These are phyloP conservation scores for Xestia rhomboidea DNA, from an alignment of 2,888 invertebrate species.

Conservation along the genomic window DNA sequence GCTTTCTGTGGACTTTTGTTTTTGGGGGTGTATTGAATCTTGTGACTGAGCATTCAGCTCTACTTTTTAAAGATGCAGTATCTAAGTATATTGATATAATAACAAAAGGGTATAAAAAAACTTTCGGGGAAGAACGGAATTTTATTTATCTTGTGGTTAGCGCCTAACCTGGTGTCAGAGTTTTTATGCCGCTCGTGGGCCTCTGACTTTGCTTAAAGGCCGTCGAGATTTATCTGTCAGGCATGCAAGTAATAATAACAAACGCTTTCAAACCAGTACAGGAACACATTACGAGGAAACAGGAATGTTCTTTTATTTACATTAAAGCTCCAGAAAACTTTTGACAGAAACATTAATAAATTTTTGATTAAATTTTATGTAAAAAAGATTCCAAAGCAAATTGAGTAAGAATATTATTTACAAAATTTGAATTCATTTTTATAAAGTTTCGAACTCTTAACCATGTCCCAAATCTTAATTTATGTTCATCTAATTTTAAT, in stretches of 20 bases:
- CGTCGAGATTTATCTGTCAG: too few relatives aligned
- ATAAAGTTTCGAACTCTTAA: background rate
- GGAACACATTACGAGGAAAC: too few relatives aligned
- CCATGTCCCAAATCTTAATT: background rate
- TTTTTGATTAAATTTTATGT: background rate
- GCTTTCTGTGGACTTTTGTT: background rate
- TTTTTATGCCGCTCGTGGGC: too few relatives aligned
- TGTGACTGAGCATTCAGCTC: background rate
- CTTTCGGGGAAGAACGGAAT: background rate
- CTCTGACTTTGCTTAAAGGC: too few relatives aligned
- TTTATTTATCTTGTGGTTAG: too few relatives aligned
- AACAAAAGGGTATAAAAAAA: background rate
- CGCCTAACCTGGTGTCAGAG: too few relatives aligned
- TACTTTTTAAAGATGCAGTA: background rate
- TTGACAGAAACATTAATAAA: background rate
- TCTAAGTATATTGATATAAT: background rate
- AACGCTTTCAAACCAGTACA: too few relatives aligned
- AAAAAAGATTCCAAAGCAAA: background rate
- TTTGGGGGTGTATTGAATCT: background rate
- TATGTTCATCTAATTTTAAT: background rate
- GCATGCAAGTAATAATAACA: too few relatives aligned
- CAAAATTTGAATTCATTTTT: background rate
- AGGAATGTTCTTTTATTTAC: background rate
- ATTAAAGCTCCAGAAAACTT: background rate
- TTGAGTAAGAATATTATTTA: background rate